Evolutionary conservation across 2,797 vertebrate species (phyloP).

Genomic region (Galagoides demidoff): DNA sequence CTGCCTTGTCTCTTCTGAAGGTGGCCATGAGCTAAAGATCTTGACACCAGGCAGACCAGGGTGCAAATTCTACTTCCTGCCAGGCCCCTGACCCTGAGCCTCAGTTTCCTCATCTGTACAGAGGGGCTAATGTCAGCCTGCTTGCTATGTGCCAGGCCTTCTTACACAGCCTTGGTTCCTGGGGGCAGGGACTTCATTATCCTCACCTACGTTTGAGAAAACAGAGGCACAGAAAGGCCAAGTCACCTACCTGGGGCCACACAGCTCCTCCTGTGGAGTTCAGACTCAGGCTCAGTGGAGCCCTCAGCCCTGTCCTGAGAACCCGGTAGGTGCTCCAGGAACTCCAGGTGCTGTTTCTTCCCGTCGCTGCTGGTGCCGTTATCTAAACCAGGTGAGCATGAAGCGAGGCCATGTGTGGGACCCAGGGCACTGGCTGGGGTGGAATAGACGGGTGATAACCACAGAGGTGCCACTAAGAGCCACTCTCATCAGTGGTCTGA

Average conservation of each 20-base stretch:
- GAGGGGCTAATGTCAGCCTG: neutral
- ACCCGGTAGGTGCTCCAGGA: neutral
- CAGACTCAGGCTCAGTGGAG: neutral
- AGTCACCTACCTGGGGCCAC: too few relatives aligned
- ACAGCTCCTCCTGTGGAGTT: neutral
- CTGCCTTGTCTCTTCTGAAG: neutral
- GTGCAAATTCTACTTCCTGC: neutral
- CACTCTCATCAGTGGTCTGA: too few relatives aligned
- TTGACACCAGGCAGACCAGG: neutral
- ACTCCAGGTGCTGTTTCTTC: neutral
- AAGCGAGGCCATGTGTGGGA: neutral
- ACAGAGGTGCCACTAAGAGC: neutral
- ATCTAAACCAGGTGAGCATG: too few relatives aligned
- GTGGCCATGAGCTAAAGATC: neutral
- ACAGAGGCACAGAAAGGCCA: too few relatives aligned
- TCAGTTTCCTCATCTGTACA: neutral
- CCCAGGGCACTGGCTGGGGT: neutral
- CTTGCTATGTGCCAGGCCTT: neutral
- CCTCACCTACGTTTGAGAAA: neutral
- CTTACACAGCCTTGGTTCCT: neutral
- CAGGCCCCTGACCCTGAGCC: neutral
- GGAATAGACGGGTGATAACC: neutral
- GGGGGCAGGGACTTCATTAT: neutral
- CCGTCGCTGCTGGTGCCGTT: too few relatives aligned
- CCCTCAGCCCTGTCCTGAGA: accelerated